Conservation (phyloP, 2,888 invertebrate genomes). For the Philopedon plagiatum region DNA sequence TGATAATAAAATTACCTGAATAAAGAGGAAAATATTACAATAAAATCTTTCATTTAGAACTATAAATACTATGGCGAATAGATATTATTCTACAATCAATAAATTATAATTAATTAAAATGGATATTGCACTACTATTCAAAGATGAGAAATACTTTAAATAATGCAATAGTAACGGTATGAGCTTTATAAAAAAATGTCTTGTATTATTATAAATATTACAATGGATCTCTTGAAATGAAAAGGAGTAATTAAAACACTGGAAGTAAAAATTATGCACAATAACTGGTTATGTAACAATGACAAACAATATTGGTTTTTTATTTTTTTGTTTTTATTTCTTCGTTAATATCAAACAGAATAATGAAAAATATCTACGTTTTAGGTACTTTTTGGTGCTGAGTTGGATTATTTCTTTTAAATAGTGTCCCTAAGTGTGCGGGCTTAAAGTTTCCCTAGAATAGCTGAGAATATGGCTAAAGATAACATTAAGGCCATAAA, state of each 20-base stretch:
- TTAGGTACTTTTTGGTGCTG: too few relatives aligned
- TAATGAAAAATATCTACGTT: too few relatives aligned
- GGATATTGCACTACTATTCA: background rate
- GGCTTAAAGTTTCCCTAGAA: too few relatives aligned
- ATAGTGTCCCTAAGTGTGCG: too few relatives aligned
- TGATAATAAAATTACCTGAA: too few relatives aligned
- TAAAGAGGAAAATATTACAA: too few relatives aligned
- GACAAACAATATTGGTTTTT: background rate
- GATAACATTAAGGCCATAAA: too few relatives aligned
- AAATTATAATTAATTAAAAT: background rate
- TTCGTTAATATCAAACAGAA: background rate
- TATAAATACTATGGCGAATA: too few relatives aligned
- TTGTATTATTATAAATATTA: background rate
- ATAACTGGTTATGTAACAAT: background rate
- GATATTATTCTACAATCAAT: background rate
- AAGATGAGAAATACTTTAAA: background rate
- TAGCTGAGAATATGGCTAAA: too few relatives aligned
- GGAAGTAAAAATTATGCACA: background rate
- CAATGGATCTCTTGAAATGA: background rate
- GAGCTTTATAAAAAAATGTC: background rate
- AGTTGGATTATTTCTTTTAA: too few relatives aligned
- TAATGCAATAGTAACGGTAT: background rate
- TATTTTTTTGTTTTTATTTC: background rate
- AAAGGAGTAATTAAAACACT: background rate
- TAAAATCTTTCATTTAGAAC: too few relatives aligned